Evolutionary conservation across 64 coral and sea anemone species (phyloP), one percentile per base, ranked within the genome.

Genomic region (Acropora yongei): DNA sequence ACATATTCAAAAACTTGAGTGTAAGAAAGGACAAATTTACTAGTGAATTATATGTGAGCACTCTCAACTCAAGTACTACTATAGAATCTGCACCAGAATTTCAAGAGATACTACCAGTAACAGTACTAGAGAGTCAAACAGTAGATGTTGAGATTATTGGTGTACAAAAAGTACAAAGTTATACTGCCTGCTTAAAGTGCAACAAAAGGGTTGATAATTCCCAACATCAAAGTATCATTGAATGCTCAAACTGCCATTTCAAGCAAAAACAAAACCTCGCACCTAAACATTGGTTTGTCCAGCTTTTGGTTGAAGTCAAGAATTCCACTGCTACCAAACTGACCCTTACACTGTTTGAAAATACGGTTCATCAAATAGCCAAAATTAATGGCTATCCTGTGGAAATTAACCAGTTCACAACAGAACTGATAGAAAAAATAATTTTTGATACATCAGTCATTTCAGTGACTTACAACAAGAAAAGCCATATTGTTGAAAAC

Each of bases 161-260:
- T 75, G 44, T 92, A 46, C 63, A 92, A 5, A 82, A 69, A 68
- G 72, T 87, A 47, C 80, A 46, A 57, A 78, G 53, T 11, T 85
- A 92, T 60, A 80, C 84, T 1, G n/a, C 79, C 68, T 92, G 90
- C 80, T 61, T 11, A 30, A 92, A 92, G 82, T 92, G 90, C 72
- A 76, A 45, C 45, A 92, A 77, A 57, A 85, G 65, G 63, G 49
- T 91, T 85, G 82, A 86, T 68, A 66, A 66, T 66, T 13, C 83
- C 9, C 65, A 69, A 12, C 65, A 71, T 8, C 83, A 49, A 18
- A 42, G 63, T 49, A 68, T 86, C 43, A 86, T 72, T 72, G 58
- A 86, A 72, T 86, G 83, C 65, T 18, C 66, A 1, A 63, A 86
- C 14, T 86, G 65, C 42, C 58, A 72, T 72, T 86, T 86, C 45